Evolutionary conservation across 2,797 vertebrate species (phyloP).

Genomic region (Ceyx erithaca): DNA sequence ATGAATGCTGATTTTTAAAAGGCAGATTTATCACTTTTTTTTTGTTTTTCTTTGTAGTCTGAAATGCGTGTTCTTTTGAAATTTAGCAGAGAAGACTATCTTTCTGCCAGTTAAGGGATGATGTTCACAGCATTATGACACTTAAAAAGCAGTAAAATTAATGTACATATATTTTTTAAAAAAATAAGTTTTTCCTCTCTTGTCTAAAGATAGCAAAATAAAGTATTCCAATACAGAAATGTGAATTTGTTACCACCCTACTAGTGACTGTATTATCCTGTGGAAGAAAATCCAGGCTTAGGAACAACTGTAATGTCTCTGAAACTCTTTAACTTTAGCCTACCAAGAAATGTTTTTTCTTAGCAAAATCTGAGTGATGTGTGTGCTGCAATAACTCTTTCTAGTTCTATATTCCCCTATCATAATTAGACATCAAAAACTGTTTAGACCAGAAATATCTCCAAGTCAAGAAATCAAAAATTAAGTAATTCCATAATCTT

Average conservation of each 20-base stretch:
- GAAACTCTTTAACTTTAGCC: neutral
- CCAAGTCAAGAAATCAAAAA: slow-evolving; percentile 31
- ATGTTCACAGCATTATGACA: neutral
- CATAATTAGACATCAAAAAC: slow-evolving; percentile 33
- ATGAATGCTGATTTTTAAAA: neutral
- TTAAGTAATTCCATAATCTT: slow-evolving; percentile 30
- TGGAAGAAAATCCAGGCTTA: slow-evolving; percentile 5
- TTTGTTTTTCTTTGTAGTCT: neutral
- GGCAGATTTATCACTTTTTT: neutral
- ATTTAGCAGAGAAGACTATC: neutral
- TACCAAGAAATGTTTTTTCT: neutral
- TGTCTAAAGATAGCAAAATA: neutral
- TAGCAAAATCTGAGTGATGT: neutral
- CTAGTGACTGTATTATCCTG: neutral
- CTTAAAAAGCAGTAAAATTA: slow-evolving; percentile 8
- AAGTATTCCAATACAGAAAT: neutral
- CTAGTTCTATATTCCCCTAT: neutral
- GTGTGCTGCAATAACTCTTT: neutral
- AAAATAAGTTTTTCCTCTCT: neutral
- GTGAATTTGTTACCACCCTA: neutral
- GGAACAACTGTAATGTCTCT: neutral
- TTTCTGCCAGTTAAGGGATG: neutral
- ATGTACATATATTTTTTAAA: neutral
- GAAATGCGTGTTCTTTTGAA: neutral
- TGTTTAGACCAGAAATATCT: slow-evolving; percentile 16